Percentiles rank a stretch among this genome's conserved stretches.
Conservation (phyloP, 2,113 vertebrate species). For the Myodes glareolus region DNA sequence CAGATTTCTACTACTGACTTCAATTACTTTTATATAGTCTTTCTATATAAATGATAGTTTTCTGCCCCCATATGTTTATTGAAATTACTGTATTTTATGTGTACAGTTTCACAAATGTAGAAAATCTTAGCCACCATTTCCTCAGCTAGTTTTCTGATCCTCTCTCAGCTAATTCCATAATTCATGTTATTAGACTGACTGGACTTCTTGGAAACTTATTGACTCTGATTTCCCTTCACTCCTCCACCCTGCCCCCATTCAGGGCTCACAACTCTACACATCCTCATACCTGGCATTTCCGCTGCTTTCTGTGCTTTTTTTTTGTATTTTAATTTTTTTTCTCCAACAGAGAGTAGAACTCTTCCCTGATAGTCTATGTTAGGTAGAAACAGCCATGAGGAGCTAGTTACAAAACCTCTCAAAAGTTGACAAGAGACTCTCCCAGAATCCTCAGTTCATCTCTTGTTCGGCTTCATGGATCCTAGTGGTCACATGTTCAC, state of each 20-base stretch:
- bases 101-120: not conserved
- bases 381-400: not conserved
- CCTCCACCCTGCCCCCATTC: not conserved
- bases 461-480: not conserved
- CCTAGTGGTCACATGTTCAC: not conserved
- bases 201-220: not conserved
- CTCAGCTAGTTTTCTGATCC: not conserved
- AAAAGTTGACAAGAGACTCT: not conserved
- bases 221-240: not conserved
- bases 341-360: not conserved
- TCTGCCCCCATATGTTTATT: not conserved
- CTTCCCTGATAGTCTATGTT: not conserved
- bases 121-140: not conserved
- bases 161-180: not conserved
- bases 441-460: not conserved
- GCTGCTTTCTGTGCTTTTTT: not conserved
- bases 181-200: not conserved
- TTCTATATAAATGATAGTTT: not conserved
- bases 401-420: not conserved
- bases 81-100: constrained; percentile 29
- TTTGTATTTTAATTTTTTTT: not conserved
- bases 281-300: not conserved
- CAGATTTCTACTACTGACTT: not conserved
- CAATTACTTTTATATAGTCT: not conserved
- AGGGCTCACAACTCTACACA: not conserved